Evolutionary conservation across 2,113 vertebrate species (phyloP), one percentile per base, ranked within the genome.

Genomic region (Sarotherodon lohbergeri): DNA sequence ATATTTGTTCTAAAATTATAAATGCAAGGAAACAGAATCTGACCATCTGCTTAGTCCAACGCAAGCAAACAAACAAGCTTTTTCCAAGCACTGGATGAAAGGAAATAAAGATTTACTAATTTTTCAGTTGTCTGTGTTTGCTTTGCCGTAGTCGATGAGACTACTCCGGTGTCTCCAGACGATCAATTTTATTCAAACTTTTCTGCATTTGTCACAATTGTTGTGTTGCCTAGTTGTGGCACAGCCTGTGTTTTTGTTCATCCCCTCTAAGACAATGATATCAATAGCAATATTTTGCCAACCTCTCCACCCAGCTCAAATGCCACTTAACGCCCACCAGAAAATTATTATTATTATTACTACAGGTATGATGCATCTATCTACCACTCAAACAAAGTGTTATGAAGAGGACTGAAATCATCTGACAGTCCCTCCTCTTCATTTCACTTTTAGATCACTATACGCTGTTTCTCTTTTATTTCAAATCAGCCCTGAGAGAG

Each of bases 321-420:
- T 19, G 43, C 52, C 46, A 80, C 88, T 89, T 48, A 55, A 34
- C 41, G 1, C 86, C 80, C 81, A 88, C 76, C 50, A 46, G 19
- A 78, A 8, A 3, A 81, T 88, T 50, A 81, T 85, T 48, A 56
- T 55, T 29, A 32, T 46, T 46, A 52, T 78, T 48, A 76, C 10
- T 76, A 13, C 66, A 55, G 29, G 73, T 34, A 34, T 14, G 83
- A 82, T 50, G 73, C 57, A 71, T 29, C 29, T 29, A 48, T 76
- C 71, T 29, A 32, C 17, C 84, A 76, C 79, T 92, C 59, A 63
- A 82, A 84, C 57, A 34, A n/a, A 85, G 80, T 24, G 54, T 32
- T 39, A 14, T 39, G 56, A 87, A 91, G 52, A 79, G 89, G 46
- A 50, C 39, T 79, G n/a, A 68, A 80, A 86, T 22, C 32, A 73